Evolutionary conservation across 2,113 vertebrate species (phyloP).

Genomic region (Empidonax alnorum): DNA sequence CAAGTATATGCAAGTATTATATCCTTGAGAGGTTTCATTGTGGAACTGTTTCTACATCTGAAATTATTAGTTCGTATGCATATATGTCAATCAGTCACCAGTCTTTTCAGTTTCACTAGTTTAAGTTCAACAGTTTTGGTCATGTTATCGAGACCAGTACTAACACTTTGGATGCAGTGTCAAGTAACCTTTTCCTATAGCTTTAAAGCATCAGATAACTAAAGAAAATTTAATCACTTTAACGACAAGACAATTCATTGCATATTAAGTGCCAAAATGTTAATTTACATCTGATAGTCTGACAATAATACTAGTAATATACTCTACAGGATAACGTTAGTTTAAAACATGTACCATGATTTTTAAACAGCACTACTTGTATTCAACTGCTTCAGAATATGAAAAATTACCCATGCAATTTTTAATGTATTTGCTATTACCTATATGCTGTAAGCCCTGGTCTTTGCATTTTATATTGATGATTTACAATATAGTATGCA

Average conservation of each 20-base stretch:
- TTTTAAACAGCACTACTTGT: not conserved
- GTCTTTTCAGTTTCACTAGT: not conserved
- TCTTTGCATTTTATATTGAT: not conserved
- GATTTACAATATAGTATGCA: not conserved
- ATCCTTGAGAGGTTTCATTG: not conserved
- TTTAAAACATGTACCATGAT: not conserved
- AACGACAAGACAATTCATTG: not conserved
- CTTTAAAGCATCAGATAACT: not conserved
- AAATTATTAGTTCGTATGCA: not conserved
- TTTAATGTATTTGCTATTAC: not conserved
- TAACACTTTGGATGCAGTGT: not conserved
- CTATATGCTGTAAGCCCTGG: not conserved
- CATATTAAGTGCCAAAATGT: not conserved
- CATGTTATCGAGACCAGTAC: not conserved
- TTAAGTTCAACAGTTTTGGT: not conserved
- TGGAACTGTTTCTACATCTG: not conserved
- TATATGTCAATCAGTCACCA: not conserved
- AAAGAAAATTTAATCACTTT: not conserved
- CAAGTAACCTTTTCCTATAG: not conserved
- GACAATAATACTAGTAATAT: not conserved
- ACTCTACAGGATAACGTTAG: not conserved
- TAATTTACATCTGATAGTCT: not conserved
- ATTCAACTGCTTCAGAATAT: not conserved
- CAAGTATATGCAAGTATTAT: not conserved
- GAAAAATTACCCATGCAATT: not conserved